phyloP scores from a whole-genome alignment of 2,797 vertebrate species.

The Liparis tanakae region DNA sequence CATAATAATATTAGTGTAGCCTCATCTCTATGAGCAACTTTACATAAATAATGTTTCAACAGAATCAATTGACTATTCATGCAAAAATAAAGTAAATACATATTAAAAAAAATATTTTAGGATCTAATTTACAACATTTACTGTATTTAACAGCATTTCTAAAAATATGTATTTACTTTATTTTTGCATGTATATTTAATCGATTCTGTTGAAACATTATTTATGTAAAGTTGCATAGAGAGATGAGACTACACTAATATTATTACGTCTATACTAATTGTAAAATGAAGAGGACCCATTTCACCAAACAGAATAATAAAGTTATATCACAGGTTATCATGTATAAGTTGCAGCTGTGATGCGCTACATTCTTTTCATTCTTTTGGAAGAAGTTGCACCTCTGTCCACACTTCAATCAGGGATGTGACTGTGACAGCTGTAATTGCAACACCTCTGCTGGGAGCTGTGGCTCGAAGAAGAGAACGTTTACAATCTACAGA shows the following conservation, averaged over 20 bases:
- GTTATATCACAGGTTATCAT: background rate
- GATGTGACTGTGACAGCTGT: constrained; percentile 10
- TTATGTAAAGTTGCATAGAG: too few relatives aligned
- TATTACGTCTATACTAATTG: too few relatives aligned
- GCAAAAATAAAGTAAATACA: too few relatives aligned
- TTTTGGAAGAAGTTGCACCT: constrained; percentile 1
- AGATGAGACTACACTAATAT: too few relatives aligned
- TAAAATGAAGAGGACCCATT: background rate
- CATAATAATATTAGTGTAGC: background rate
- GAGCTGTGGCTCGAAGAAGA: background rate
- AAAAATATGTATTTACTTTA: too few relatives aligned
- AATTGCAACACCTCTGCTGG: constrained; percentile 25
- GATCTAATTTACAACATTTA: too few relatives aligned
- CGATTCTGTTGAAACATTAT: too few relatives aligned
- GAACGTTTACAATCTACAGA: background rate
- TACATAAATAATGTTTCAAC: background rate
- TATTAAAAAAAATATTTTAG: too few relatives aligned
- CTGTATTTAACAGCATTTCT: background rate
- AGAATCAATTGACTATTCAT: background rate
- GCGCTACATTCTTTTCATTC: background rate
- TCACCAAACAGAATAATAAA: background rate
- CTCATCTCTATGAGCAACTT: background rate
- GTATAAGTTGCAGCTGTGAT: background rate
- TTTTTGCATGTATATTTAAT: too few relatives aligned
- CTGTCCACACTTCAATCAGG: constrained; percentile 6